These are phyloP conservation scores for Cottus gobio DNA, from an alignment of 2,113 vertebrate species.

Conservation along the genomic window DNA sequence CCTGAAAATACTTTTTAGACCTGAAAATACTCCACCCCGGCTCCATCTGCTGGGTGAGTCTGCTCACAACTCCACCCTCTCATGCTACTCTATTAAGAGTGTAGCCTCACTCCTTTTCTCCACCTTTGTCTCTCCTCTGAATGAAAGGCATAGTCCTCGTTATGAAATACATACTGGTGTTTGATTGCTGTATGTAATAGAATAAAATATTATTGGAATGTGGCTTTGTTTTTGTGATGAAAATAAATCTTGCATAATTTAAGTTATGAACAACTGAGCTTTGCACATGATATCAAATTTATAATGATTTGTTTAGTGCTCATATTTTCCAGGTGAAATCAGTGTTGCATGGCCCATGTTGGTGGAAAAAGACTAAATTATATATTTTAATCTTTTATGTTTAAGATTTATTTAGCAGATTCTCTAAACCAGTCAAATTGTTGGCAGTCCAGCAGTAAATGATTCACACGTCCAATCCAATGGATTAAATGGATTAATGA, in stretches of 20 bases:
- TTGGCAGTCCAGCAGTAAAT: background rate
- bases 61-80: background rate
- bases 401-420: background rate
- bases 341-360: background rate
- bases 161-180: background rate
- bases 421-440: background rate
- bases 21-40: constrained; percentile 35
- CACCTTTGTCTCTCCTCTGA: background rate
- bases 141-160: background rate
- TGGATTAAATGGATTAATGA: constrained; percentile 31
- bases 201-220: background rate
- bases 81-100: constrained; percentile 20
- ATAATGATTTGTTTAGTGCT: background rate
- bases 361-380: background rate
- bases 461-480: constrained; percentile 17
- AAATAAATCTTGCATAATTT: background rate
- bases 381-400: background rate
- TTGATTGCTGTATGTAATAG: background rate
- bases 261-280: background rate
- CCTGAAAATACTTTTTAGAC: constrained; percentile 52
- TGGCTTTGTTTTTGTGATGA: background rate
- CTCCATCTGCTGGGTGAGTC: constrained; percentile 54
- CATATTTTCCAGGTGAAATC: background rate
- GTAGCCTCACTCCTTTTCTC: constrained; percentile 17
- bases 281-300: background rate